Evolutionary conservation across 2,888 invertebrate species (phyloP), one percentile per base, ranked within the genome.

Genomic region (Baccha elongata): DNA sequence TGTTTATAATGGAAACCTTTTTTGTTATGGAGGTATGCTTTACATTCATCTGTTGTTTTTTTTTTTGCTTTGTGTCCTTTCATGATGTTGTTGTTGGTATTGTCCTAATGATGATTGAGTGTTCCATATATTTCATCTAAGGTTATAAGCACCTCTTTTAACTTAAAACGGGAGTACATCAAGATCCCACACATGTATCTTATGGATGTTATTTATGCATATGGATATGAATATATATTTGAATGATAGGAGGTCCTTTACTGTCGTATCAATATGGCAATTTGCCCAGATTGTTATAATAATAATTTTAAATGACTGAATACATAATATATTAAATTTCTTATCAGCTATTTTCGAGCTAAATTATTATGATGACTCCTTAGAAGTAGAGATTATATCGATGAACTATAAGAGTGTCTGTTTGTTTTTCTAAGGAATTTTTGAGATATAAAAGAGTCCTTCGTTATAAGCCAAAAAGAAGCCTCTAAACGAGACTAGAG

Each of bases 101-200:
- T 13, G 11, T 11, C 23, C 60, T 79, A 79, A 79, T 79, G 78
- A 79, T 67, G 78, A 79, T 79, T 79, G 78, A 79, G 78, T 73
- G 78, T 52, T 67, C 58, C 60, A 62, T 67, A 62, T 67, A 72
- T 67, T 60, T 71, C 73, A 44, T 60, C 29, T 58, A 40, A 53
- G 46, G 72, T 65, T 64, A 58, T n/a, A n/a, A n/a, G 60, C 67
- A 60, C 72, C 65, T 60, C 52, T 52, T 26, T 13, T 32, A 50
- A 58, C 32, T 48, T 19, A 19, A 21, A 53, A n/a, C 35, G 13
- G 40, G 35, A 35, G 64, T 65, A 52, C 67, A 73, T 46, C 35
- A 60, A 79, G 67, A 60, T 79, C 78, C 6, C 29, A 79, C 72
- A 79, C 72, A 72, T 67, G 50, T 46, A 79, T 42, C 58, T 65